Evolutionary conservation across 2,797 vertebrate species (phyloP).

Genomic region (Cheirogaleus major): DNA sequence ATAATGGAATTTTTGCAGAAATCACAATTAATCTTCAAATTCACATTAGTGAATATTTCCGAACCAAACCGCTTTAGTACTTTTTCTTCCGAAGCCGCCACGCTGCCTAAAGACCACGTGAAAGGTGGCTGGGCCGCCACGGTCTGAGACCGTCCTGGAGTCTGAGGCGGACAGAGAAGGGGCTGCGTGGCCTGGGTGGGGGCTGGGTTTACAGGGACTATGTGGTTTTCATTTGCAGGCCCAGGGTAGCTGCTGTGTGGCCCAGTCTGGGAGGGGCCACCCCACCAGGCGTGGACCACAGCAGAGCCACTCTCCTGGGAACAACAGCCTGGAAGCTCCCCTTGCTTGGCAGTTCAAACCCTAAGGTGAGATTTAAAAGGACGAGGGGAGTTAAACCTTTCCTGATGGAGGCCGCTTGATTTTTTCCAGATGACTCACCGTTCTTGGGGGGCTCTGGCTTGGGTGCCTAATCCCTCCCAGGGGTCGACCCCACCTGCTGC

Average conservation of each 20-base stretch:
- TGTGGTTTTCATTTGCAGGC: background rate
- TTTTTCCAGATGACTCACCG: background rate
- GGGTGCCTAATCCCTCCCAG: background rate
- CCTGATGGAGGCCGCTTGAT: accelerated
- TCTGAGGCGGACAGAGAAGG: background rate
- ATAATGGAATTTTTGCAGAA: constrained; percentile 48
- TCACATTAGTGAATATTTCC: background rate
- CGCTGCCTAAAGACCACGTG: accelerated
- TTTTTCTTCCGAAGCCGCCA: background rate
- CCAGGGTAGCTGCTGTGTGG: background rate
- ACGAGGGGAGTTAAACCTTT: accelerated
- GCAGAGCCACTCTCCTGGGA: too few relatives aligned
- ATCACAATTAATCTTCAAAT: constrained; percentile 38
- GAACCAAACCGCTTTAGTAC: background rate
- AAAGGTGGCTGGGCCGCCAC: background rate
- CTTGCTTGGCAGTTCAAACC: background rate
- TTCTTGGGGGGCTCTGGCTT: background rate
- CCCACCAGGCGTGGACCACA: background rate
- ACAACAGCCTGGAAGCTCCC: background rate
- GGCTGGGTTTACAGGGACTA: background rate
- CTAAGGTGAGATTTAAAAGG: background rate
- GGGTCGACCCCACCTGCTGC: background rate
- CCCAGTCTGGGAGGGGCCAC: background rate
- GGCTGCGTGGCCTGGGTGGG: background rate
- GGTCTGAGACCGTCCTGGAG: accelerated